Conservation (phyloP, 2,113 vertebrate species). For the Leucoraja erinaceus region DNA sequence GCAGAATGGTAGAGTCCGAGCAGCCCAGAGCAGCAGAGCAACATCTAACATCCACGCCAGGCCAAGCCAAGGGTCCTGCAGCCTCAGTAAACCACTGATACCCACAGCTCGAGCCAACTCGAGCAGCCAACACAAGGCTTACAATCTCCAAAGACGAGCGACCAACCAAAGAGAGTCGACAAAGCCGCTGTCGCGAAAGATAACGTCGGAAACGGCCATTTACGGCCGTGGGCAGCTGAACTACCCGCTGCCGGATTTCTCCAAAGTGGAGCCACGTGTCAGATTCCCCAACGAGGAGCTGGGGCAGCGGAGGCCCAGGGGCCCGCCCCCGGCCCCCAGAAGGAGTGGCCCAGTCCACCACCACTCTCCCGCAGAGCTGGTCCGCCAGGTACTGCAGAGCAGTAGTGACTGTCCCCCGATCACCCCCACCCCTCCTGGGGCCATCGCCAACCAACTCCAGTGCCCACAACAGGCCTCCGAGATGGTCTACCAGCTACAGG, state of each 20-base stretch:
- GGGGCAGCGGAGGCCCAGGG: slow-evolving; percentile 70
- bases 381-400: slow-evolving; percentile 72
- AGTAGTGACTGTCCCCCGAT: slow-evolving; percentile 45
- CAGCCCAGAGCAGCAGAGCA: neutral
- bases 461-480: slow-evolving; percentile 66
- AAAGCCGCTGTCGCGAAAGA: neutral
- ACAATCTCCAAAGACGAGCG: neutral
- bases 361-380: slow-evolving; percentile 80
- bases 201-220: slow-evolving; percentile 44
- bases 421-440: neutral
- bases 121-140: neutral
- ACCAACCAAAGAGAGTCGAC: neutral
- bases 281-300: slow-evolving; percentile 63
- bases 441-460: slow-evolving; percentile 67
- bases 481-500: slow-evolving; percentile 84
- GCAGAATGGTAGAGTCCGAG: neutral
- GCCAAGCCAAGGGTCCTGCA: no score
- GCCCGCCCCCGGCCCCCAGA: slow-evolving; percentile 49
- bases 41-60: neutral
- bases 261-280: slow-evolving; percentile 76
- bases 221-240: slow-evolving; percentile 62
- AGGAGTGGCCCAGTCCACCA: neutral
- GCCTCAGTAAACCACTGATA: neutral
- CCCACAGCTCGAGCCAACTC: neutral
- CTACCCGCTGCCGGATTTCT: slow-evolving; percentile 75